Percentiles rank a stretch among this genome's conserved stretches.
These are phyloP conservation scores for Bathybates hornii DNA, from an alignment of 2,113 vertebrate species.

Conservation along the genomic window DNA sequence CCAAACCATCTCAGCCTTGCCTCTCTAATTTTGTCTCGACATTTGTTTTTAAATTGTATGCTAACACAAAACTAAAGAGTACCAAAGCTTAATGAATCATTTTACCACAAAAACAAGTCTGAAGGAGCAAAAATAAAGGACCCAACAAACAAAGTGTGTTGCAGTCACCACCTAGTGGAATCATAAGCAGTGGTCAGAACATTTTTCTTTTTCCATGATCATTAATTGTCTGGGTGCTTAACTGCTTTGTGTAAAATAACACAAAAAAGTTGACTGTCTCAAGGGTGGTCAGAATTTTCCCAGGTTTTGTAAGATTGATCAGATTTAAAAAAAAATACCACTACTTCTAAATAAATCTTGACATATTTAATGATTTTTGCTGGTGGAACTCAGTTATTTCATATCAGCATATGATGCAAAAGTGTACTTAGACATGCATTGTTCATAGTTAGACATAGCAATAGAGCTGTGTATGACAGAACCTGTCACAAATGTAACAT, in stretches of 20 bases:
- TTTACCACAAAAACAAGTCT: neutral
- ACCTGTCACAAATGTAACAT: neutral
- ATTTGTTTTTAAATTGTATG: neutral
- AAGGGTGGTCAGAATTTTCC: neutral
- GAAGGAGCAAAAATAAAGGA: neutral
- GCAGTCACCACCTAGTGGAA: neutral
- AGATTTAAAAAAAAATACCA: neutral
- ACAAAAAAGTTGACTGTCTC: neutral
- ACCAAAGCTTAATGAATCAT: neutral
- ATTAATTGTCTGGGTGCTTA: neutral
- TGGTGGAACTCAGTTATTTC: neutral
- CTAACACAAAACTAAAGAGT: neutral
- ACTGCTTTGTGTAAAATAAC: neutral
- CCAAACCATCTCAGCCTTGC: neutral
- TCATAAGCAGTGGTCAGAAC: neutral
- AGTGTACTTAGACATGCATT: neutral
- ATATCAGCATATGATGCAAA: neutral
- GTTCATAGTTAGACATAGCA: neutral
- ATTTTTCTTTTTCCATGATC: neutral
- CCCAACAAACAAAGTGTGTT: neutral
- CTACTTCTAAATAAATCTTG: neutral
- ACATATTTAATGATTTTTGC: neutral
- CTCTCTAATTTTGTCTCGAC: neutral
- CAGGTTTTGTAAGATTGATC: neutral
- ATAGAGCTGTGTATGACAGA: neutral